Evolutionary conservation across 2,888 invertebrate species (phyloP).

Genomic region (Mimumesa dahlbomi): DNA sequence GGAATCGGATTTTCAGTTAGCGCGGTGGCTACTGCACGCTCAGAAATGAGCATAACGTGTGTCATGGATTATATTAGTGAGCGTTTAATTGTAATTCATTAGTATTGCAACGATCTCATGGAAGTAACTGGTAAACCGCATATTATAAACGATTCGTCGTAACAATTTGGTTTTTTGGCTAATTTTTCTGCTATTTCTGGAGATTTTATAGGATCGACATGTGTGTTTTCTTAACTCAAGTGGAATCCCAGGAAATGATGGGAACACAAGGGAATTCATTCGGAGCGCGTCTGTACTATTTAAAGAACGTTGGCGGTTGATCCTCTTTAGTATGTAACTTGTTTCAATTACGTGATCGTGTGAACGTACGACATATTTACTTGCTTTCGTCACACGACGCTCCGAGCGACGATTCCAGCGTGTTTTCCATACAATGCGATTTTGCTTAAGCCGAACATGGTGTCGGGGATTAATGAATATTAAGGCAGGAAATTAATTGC

Average conservation of each 20-base stretch:
- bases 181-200: too few species aligned
- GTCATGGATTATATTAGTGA: conserved; percentile 52
- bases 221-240: too few species aligned
- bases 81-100: conserved; percentile 8
- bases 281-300: conserved; percentile 36
- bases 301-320: conserved; percentile 16
- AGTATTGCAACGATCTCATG: too few species aligned
- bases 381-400: conserved; percentile 31
- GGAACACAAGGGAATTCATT: neutral
- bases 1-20: conserved; percentile 2
- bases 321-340: conserved; percentile 21
- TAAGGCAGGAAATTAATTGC: conserved; percentile 29
- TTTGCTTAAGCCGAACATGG: neutral
- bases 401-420: neutral
- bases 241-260: too few species aligned
- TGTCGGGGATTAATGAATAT: conserved; percentile 32
- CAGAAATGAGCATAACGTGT: conserved; percentile 29
- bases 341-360: conserved; percentile 43
- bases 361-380: conserved; percentile 43
- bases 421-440: conserved; percentile 49
- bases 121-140: neutral
- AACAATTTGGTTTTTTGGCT: too few species aligned
- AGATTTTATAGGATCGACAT: too few species aligned
- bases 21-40: conserved; percentile 7
- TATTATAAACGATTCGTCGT: neutral